Percentiles rank a stretch among this genome's conserved stretches.
Evolutionary conservation across 2,888 invertebrate genomes (phyloP).

Genomic region (Drosophila sordidula): DNA sequence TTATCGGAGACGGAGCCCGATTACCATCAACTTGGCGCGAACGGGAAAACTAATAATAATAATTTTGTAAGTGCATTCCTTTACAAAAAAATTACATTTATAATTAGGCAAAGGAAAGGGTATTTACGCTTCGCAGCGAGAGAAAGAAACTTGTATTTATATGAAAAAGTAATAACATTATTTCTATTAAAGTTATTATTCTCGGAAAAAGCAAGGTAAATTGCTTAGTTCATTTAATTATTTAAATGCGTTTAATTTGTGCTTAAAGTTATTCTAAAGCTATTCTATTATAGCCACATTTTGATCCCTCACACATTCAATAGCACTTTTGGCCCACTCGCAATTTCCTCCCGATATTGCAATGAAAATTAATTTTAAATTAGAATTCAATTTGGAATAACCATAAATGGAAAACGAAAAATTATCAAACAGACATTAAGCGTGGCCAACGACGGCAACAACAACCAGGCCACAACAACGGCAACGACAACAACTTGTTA

Average conservation of each 20-base stretch:
- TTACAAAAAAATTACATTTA: background rate
- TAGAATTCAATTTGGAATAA: constrained; percentile 56
- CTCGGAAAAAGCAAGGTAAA: too few species aligned
- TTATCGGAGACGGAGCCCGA: constrained; percentile 26
- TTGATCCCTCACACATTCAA: background rate
- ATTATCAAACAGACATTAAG: constrained; percentile 56
- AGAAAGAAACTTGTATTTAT: too few species aligned
- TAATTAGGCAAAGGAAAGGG: background rate
- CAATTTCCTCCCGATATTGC: background rate
- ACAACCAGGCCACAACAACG: constrained; percentile 7
- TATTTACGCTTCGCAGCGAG: background rate
- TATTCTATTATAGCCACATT: too few species aligned
- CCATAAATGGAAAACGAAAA: constrained; percentile 38
- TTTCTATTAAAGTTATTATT: too few species aligned
- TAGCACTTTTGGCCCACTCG: background rate
- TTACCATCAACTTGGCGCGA: constrained; percentile 5
- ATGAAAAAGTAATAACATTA: too few species aligned
- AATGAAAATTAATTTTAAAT: constrained; percentile 50
- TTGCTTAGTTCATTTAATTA: too few species aligned
- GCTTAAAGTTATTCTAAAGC: too few species aligned
- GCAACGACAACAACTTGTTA: constrained; percentile 51
- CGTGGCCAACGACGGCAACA: constrained; percentile 25
- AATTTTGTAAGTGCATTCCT: background rate
- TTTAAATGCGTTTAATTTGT: too few species aligned
- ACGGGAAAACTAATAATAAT: constrained; percentile 8